Percentiles rank a stretch among this genome's conserved stretches.
These are phyloP conservation scores for Cheilinus undulatus DNA, from an alignment of 2,113 vertebrate species.

Conservation along the genomic window DNA sequence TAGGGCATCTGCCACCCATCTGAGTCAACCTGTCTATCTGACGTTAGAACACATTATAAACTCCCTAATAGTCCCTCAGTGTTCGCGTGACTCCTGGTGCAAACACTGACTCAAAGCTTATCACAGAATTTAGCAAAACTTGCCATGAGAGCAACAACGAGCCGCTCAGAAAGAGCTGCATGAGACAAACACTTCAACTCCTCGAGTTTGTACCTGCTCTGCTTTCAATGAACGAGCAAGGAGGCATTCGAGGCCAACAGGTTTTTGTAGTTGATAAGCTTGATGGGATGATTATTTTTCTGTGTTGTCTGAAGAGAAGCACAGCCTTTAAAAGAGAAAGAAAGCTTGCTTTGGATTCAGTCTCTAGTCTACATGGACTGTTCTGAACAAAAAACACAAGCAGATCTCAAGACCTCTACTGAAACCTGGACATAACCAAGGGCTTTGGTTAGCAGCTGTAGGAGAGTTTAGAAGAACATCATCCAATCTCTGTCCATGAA, in stretches of 20 bases:
- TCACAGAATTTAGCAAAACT: slow-evolving; percentile 19
- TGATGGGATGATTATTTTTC: neutral
- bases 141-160: slow-evolving; percentile 37
- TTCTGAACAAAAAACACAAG: neutral
- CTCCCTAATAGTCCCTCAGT: slow-evolving; percentile 37
- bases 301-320: slow-evolving; percentile 2
- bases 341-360: neutral
- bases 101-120: slow-evolving; percentile 31
- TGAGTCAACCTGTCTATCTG: no score
- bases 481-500: slow-evolving; percentile 39
- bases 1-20: no score
- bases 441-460: slow-evolving; percentile 5
- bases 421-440: no score
- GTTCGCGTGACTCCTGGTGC: slow-evolving; percentile 62
- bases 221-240: neutral
- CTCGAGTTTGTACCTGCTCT: neutral
- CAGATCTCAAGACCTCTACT: neutral
- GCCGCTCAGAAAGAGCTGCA: neutral
- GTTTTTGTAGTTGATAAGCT: neutral
- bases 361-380: neutral
- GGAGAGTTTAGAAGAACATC: slow-evolving; percentile 18
- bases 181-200: slow-evolving; percentile 5
- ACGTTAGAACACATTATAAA: slow-evolving; percentile 22
- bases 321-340: neutral
- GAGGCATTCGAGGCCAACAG: neutral